Conservation (phyloP, 2,113 vertebrate genomes). For the Bos javanicus region DNA sequence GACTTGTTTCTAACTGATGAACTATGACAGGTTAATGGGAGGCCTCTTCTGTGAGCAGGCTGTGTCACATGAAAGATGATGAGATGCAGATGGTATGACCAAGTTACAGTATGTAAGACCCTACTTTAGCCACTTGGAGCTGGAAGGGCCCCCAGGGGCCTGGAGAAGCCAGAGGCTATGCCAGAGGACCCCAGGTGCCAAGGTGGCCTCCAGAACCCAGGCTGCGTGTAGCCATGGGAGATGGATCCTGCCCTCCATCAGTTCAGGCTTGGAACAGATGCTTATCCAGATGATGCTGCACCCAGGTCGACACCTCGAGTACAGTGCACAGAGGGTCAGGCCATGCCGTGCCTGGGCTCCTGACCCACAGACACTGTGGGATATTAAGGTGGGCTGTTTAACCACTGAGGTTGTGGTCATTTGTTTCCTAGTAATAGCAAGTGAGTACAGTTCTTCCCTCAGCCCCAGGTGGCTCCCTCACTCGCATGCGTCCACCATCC, state of each 20-base stretch:
- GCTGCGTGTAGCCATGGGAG: too few relatives aligned
- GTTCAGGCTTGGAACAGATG: neutral
- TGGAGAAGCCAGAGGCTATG: neutral
- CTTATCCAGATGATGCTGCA: neutral
- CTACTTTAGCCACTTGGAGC: neutral
- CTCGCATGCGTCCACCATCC: fast-evolving
- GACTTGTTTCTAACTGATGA: neutral
- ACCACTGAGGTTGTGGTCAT: neutral
- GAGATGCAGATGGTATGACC: neutral
- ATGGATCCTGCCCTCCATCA: neutral
- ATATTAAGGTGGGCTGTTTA: neutral
- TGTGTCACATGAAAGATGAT: neutral
- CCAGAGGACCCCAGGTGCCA: neutral
- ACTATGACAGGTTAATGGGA: neutral
- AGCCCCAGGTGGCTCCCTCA: neutral
- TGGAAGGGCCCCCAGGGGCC: neutral
- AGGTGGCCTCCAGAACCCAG: neutral
- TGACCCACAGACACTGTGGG: neutral
- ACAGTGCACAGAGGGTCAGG: neutral
- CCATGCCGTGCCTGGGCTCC: neutral
- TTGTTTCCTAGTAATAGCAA: neutral
- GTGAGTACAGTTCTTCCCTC: neutral
- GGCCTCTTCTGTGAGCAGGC: neutral
- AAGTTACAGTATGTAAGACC: neutral
- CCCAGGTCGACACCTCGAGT: neutral